Conservation (phyloP, 1,140 invertebrate genomes). For the Temnothorax longispinosus region DNA sequence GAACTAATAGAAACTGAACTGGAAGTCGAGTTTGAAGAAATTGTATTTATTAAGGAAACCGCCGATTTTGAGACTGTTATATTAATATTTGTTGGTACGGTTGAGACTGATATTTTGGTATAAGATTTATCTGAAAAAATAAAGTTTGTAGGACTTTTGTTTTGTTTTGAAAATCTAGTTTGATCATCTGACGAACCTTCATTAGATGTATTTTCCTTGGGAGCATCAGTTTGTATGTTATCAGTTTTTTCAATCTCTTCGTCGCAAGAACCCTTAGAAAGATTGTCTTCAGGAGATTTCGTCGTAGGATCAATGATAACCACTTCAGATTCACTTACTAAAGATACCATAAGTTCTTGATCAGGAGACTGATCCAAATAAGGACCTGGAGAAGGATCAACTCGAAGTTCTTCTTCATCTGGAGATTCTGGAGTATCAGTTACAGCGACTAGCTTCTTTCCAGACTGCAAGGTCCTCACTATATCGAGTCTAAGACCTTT, state of each 20-base stretch:
- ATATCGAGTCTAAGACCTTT: constrained; percentile 81
- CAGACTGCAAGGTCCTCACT: constrained; percentile 76
- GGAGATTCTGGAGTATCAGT: constrained; percentile 86
- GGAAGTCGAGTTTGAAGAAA: constrained; percentile 4
- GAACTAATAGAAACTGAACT: constrained; percentile 1
- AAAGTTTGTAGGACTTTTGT: constrained; percentile 66
- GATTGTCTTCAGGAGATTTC: constrained; percentile 88
- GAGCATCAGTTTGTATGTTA: constrained; percentile 74
- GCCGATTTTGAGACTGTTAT: constrained; percentile 67
- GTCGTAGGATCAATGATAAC: constrained; percentile 87
- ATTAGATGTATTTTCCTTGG: constrained; percentile 72
- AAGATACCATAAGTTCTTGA: constrained; percentile 83
- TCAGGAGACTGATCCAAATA: constrained; percentile 81
- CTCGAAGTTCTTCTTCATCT: constrained; percentile 85
- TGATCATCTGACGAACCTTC: constrained; percentile 63
- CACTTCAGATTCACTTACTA: constrained; percentile 87
- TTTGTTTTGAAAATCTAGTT: constrained; percentile 65
- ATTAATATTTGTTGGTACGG: constrained; percentile 77
- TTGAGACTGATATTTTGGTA: constrained; percentile 75
- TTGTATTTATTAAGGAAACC: constrained; percentile 35
- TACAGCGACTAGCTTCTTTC: constrained; percentile 80
- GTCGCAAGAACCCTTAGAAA: constrained; percentile 88
- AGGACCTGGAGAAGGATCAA: constrained; percentile 84
- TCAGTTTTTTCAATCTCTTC: constrained; percentile 86
- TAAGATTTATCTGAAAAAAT: constrained; percentile 73